These are phyloP conservation scores for Galago senegalensis DNA, from an alignment of 2,797 vertebrate species.

Conservation along the genomic window DNA sequence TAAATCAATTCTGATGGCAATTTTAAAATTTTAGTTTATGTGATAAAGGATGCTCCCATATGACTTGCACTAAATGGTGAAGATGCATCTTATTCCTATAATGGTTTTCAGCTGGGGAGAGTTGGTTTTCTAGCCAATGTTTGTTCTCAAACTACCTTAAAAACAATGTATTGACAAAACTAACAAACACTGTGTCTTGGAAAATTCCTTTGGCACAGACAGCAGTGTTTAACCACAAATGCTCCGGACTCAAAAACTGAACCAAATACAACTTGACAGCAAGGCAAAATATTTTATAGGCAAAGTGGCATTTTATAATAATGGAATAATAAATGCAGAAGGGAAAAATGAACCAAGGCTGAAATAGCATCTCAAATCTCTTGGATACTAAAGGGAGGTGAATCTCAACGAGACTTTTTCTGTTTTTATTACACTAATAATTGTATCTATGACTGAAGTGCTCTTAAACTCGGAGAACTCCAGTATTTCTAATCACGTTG, in stretches of 20 bases:
- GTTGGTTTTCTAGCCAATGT: background rate
- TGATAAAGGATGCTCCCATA: background rate
- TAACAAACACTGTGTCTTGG: conserved; percentile 36
- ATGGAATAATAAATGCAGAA: conserved; percentile 84
- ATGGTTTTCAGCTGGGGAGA: background rate
- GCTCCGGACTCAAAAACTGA: conserved; percentile 70
- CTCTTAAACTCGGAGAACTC: conserved; percentile 39
- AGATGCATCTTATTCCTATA: conserved; percentile 33
- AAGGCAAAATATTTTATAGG: conserved; percentile 81
- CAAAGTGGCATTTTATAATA: conserved; percentile 81
- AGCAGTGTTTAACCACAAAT: conserved; percentile 70
- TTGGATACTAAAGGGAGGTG: conserved; percentile 17
- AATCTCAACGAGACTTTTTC: conserved; percentile 40
- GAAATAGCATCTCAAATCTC: conserved; percentile 66
- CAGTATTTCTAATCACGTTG: background rate
- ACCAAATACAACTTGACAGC: conserved; percentile 81
- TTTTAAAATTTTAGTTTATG: conserved; percentile 46
- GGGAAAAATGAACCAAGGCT: conserved; percentile 60
- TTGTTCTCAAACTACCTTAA: conserved; percentile 55
- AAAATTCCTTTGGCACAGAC: conserved; percentile 73
- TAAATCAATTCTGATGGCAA: conserved; percentile 56
- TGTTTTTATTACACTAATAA: conserved; percentile 41
- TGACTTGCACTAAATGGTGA: background rate
- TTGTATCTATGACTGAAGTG: background rate
- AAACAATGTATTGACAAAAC: conserved; percentile 60